Conservation (phyloP, 2,113 vertebrate genomes). For the Lycaon pictus region DNA sequence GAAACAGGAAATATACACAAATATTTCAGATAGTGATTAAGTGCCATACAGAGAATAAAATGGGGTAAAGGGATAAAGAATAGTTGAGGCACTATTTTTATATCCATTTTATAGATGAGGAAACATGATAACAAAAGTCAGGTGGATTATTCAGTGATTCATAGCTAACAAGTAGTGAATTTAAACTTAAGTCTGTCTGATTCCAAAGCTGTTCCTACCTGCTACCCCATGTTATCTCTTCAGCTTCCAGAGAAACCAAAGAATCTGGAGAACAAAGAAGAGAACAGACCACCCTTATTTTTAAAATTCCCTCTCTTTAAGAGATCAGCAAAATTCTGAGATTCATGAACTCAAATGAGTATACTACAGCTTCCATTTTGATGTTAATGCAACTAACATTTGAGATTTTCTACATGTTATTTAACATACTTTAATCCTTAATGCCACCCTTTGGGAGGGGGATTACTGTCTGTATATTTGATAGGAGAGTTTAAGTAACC, state of each 20-base stretch:
- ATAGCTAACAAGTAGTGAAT: neutral
- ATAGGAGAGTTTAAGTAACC: constrained; percentile 11
- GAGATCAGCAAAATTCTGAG: neutral
- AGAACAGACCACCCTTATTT: neutral
- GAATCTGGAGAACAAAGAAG: neutral
- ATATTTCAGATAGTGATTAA: neutral
- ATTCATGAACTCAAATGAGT: neutral
- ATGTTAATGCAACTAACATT: neutral
- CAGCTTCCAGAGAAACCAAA: constrained; percentile 28
- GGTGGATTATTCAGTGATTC: neutral
- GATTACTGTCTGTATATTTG: neutral
- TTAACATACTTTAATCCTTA: neutral
- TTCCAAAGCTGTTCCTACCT: neutral
- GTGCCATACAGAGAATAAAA: neutral
- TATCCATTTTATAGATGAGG: neutral
- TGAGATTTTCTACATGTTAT: neutral
- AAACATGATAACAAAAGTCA: neutral
- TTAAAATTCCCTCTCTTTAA: neutral
- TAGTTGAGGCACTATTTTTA: neutral
- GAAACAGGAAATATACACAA: neutral
- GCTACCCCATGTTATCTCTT: neutral
- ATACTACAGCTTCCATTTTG: neutral
- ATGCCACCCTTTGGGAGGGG: neutral
- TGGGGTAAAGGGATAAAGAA: neutral
- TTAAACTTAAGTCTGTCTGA: neutral